Percentiles rank a stretch among this genome's conserved stretches.
These are phyloP conservation scores for Halcyon leucocephala DNA, from an alignment of 2,797 vertebrate genomes.

Conservation along the genomic window DNA sequence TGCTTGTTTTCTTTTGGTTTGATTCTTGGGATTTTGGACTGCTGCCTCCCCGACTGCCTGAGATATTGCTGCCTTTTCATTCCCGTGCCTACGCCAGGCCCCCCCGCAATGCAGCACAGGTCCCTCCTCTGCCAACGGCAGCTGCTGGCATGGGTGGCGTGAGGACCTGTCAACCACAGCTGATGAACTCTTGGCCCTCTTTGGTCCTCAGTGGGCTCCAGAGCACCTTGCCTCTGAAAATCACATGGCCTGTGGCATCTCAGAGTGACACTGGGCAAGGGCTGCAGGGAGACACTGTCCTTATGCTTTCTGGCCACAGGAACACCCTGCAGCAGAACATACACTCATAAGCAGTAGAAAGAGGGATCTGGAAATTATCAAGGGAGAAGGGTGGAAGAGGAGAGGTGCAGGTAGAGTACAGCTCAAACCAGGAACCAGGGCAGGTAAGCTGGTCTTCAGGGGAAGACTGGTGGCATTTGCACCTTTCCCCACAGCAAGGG, in stretches of 20 bases:
- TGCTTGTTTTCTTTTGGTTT: constrained; percentile 23
- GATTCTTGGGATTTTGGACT: neutral
- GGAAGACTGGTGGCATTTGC: fast-evolving
- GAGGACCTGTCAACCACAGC: neutral
- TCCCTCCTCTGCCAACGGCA: neutral
- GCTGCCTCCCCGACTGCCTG: neutral
- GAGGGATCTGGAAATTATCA: neutral
- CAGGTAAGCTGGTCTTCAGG: neutral
- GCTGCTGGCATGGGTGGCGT: fast-evolving
- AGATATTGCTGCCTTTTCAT: neutral
- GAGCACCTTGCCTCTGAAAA: neutral
- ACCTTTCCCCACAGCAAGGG: neutral
- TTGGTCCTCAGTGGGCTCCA: neutral
- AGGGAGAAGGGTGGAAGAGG: neutral
- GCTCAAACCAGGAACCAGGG: neutral
- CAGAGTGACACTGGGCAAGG: neutral
- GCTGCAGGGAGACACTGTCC: neutral
- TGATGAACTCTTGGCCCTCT: neutral
- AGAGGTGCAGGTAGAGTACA: fast-evolving
- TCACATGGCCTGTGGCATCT: neutral
- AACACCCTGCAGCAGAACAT: neutral
- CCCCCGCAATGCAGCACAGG: fast-evolving
- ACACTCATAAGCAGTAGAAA: neutral
- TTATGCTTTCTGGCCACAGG: neutral
- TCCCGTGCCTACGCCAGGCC: fast-evolving